A percentile compares a stretch with the other conserved stretches of the same genome.
Conservation (phyloP, 2,113 vertebrate genomes). For the Zootoca vivipara region DNA sequence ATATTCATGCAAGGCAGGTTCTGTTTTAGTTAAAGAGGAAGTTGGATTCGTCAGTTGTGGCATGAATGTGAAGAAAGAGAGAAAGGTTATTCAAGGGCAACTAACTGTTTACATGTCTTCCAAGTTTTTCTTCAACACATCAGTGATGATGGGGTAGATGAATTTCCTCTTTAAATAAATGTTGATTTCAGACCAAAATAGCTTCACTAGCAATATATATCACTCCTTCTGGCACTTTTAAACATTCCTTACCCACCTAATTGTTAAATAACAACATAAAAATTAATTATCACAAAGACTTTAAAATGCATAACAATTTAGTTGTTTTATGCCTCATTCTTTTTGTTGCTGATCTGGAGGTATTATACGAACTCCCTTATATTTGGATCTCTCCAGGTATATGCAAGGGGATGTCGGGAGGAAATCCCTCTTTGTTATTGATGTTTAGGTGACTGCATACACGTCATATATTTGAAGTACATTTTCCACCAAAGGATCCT, state of each 20-base stretch:
- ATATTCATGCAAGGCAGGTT: background rate
- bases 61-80: slow-evolving; percentile 2
- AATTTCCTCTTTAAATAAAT: slow-evolving; percentile 9
- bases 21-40: background rate
- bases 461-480: too few species aligned
- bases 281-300: background rate
- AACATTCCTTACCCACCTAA: background rate
- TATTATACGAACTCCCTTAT: background rate
- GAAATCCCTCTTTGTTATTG: background rate
- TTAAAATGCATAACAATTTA: background rate
- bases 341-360: background rate
- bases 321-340: background rate
- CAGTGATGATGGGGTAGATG: background rate
- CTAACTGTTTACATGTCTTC: background rate
- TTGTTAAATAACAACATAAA: background rate
- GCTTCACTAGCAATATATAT: background rate
- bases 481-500: too few species aligned
- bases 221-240: background rate
- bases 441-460: background rate
- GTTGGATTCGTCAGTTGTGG: background rate
- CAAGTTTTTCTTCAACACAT: slow-evolving; percentile 7
- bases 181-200: slow-evolving; percentile 6
- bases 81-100: slow-evolving; percentile 10
- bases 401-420: background rate
- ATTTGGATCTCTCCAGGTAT: background rate